phyloP scores from a whole-genome alignment of 92 coral and sea anemone species.

The Epizoanthus rinbou region DNA sequence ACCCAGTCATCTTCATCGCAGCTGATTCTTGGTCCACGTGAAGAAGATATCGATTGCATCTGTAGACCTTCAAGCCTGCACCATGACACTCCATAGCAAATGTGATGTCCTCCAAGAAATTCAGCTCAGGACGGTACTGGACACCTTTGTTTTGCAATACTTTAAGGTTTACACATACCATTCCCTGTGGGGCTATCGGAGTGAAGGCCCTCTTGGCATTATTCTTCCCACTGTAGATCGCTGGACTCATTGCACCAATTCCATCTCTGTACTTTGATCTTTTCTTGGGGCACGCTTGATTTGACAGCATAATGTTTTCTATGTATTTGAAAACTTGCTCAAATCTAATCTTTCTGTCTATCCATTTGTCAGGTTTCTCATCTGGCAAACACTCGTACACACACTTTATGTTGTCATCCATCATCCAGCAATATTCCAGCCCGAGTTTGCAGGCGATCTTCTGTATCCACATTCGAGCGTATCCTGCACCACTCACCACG shows the following conservation, averaged over 20 bases:
- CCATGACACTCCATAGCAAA: constrained; percentile 55
- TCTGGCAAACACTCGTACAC: constrained; percentile 46
- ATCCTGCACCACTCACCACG: constrained; percentile 49
- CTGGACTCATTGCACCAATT: constrained; percentile 63
- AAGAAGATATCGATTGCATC: constrained; percentile 28
- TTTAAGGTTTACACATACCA: constrained; percentile 49
- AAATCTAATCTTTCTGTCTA: not conserved
- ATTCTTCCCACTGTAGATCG: not conserved
- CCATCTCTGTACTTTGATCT: not conserved
- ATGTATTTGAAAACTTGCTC: constrained; percentile 37
- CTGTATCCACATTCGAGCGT: constrained; percentile 56
- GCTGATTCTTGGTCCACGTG: not conserved
- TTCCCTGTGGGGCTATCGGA: constrained; percentile 36
- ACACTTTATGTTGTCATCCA: constrained; percentile 55
- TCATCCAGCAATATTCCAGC: constrained; percentile 59
- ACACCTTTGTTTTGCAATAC: constrained; percentile 12
- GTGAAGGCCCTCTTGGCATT: not conserved
- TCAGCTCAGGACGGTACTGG: constrained; percentile 56
- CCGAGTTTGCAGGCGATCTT: constrained; percentile 49
- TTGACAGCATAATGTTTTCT: constrained; percentile 22
- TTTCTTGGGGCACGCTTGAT: not conserved
- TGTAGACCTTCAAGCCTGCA: constrained; percentile 48
- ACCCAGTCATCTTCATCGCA: constrained; percentile 40
- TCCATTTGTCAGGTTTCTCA: not conserved
- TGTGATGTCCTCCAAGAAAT: constrained; percentile 35